Percentiles rank a stretch among this genome's conserved stretches.
phyloP scores from a whole-genome alignment of 2,113 vertebrate genomes.

The Ciconia stormi region DNA sequence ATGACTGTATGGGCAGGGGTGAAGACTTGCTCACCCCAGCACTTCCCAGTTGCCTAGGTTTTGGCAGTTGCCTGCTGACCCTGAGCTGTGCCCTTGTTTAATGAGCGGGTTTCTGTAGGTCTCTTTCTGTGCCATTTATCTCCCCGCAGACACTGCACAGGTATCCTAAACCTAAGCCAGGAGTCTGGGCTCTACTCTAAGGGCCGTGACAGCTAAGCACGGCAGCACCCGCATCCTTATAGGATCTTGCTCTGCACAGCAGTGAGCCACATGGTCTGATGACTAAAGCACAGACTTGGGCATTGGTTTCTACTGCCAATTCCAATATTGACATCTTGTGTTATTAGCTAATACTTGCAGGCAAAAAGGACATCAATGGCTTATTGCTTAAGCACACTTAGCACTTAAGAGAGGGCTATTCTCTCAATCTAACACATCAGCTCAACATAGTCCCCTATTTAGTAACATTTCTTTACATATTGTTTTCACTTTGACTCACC shows the following conservation, averaged over 20 bases:
- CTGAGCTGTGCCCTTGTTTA: not conserved
- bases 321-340: slow-evolving; percentile 43
- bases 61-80: not conserved
- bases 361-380: slow-evolving; percentile 15
- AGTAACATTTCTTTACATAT: not conserved
- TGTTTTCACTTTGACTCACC: not conserved
- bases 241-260: not conserved
- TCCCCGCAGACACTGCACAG: not conserved
- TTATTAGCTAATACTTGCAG: slow-evolving; percentile 5
- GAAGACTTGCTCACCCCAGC: not conserved
- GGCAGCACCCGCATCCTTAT: not conserved
- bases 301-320: not conserved
- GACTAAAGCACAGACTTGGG: not conserved
- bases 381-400: not conserved
- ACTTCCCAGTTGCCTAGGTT: not conserved
- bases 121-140: not conserved
- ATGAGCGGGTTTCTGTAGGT: not conserved
- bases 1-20: not conserved
- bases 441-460: not conserved
- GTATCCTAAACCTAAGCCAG: not conserved
- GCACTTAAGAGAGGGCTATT: not conserved
- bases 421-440: not conserved
- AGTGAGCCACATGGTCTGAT: not conserved
- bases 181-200: not conserved
- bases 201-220: not conserved